Conservation (phyloP, 2,113 vertebrate genomes). For the Upupa epops region DNA sequence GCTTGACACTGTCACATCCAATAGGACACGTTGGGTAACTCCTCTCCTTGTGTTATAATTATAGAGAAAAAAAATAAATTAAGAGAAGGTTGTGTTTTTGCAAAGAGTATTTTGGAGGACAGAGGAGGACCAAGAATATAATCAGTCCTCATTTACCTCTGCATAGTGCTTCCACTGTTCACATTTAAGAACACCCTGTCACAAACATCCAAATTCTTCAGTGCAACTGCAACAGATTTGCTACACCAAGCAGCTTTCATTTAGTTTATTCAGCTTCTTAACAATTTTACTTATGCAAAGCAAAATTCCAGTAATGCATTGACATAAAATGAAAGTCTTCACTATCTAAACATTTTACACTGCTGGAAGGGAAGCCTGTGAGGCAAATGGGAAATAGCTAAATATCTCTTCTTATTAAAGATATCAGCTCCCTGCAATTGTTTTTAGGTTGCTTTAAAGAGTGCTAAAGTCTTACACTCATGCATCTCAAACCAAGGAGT, state of each 20-base stretch:
- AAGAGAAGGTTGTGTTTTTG: neutral
- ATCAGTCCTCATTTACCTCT: neutral
- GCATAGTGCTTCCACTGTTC: neutral
- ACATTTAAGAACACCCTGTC: neutral
- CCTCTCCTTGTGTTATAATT: neutral
- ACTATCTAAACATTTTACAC: neutral
- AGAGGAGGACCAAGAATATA: fast-evolving
- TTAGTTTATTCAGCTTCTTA: neutral
- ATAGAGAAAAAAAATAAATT: neutral
- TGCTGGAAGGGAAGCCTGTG: neutral
- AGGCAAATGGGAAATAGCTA: neutral
- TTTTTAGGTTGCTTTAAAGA: neutral
- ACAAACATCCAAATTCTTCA: slow-evolving; percentile 30
- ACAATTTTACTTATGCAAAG: neutral
- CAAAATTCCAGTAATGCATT: neutral
- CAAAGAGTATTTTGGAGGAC: neutral
- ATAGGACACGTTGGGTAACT: neutral
- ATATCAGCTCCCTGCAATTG: neutral
- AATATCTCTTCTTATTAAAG: neutral
- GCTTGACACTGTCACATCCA: neutral
- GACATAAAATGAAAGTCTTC: neutral
- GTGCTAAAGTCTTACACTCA: neutral
- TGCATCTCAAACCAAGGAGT: neutral
- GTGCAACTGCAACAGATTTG: neutral
- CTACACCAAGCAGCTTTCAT: slow-evolving; percentile 20